Percentiles rank a stretch among this genome's conserved stretches.
Conservation (phyloP, 2,888 invertebrate species). For the Poecilus cupreus region DNA sequence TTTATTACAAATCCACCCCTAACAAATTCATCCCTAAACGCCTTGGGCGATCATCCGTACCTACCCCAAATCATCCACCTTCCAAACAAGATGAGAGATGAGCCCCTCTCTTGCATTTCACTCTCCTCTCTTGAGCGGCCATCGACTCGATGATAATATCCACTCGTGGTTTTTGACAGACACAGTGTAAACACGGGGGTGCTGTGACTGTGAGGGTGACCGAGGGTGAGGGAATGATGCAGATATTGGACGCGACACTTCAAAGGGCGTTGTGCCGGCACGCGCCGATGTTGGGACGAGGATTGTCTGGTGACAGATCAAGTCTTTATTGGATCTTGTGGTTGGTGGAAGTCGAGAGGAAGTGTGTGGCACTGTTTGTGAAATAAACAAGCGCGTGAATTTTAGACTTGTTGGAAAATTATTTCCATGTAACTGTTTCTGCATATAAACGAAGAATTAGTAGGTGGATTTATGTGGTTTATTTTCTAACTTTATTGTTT, state of each 20-base stretch:
- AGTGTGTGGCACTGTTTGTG: neutral
- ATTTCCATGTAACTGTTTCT: neutral
- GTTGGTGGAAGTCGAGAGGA: slow-evolving; percentile 34
- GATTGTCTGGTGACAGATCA: slow-evolving; percentile 37
- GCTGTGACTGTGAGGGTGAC: neutral
- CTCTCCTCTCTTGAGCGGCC: slow-evolving; percentile 15
- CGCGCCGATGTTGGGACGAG: neutral
- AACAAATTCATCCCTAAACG: slow-evolving; percentile 12
- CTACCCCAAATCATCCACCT: slow-evolving; percentile 6
- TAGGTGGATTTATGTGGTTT: too few species aligned
- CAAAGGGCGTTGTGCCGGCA: slow-evolving; percentile 32
- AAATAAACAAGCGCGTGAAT: neutral
- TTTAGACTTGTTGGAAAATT: neutral
- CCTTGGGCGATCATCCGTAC: neutral
- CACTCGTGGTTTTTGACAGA: slow-evolving; percentile 48
- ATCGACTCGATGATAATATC: slow-evolving; percentile 11
- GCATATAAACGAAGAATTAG: too few species aligned
- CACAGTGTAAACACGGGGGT: slow-evolving; percentile 28
- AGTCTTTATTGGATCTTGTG: slow-evolving; percentile 39
- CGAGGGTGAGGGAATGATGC: slow-evolving; percentile 4
- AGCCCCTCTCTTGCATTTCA: neutral
- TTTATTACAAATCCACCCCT: slow-evolving; percentile 30
- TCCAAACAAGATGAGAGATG: neutral
- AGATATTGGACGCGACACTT: slow-evolving; percentile 47
- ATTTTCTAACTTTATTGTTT: too few species aligned